A percentile compares a stretch with the other conserved stretches of the same genome.
Evolutionary conservation across 2,888 invertebrate species (phyloP).

Genomic region (Apodemia mormo): DNA sequence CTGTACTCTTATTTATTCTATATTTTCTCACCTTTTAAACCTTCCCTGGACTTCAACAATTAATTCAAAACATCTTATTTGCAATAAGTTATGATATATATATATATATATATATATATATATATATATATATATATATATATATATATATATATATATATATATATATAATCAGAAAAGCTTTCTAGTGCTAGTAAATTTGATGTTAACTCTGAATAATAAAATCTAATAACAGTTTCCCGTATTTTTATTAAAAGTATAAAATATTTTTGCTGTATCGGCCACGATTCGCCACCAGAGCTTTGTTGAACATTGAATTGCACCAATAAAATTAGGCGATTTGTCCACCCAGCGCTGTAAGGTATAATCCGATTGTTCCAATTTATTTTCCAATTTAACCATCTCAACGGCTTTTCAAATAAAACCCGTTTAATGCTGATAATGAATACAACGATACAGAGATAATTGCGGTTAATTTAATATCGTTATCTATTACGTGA

Average conservation of each 20-base stretch:
- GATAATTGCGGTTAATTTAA: background rate
- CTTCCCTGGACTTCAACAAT: too few relatives aligned
- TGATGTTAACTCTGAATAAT: too few relatives aligned
- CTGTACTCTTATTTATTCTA: too few relatives aligned
- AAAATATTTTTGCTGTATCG: constrained; percentile 20
- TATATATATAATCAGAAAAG: too few relatives aligned
- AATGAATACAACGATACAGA: background rate
- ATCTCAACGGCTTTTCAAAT: constrained; percentile 21
- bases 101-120: too few relatives aligned
- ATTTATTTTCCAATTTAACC: constrained; percentile 25
- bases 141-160: too few relatives aligned
- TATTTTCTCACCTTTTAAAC: too few relatives aligned
- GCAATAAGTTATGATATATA: too few relatives aligned
- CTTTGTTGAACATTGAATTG: constrained; percentile 30
- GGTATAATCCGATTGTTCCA: constrained; percentile 32
- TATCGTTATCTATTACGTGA: background rate
- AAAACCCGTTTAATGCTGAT: constrained; percentile 20
- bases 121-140: too few relatives aligned
- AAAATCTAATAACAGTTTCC: too few relatives aligned
- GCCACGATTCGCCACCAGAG: constrained; percentile 23
- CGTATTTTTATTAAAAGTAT: background rate
- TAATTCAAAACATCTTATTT: too few relatives aligned
- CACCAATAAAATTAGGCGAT: constrained; percentile 34
- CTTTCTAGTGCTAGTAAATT: too few relatives aligned
- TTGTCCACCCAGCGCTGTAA: constrained; percentile 31